Conservation (phyloP, 2,888 invertebrate species). For the Leucozona laternaria region DNA sequence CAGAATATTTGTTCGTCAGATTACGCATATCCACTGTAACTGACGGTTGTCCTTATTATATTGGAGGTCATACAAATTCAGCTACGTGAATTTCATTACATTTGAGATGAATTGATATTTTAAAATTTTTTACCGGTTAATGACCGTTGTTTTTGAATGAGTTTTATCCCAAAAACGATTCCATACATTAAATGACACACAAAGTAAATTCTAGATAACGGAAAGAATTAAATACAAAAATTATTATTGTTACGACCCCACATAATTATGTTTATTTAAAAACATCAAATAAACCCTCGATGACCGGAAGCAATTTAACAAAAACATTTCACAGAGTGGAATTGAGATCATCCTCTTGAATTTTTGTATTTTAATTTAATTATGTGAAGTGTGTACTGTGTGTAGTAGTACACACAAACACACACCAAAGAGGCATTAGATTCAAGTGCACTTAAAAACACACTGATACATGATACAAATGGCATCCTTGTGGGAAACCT, state of each 20-base stretch:
- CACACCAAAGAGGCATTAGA: neutral
- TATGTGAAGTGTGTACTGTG: slow-evolving; percentile 14
- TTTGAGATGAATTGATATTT: too few species aligned
- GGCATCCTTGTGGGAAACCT: slow-evolving; percentile 35
- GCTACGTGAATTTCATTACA: too few species aligned
- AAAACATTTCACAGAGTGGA: neutral
- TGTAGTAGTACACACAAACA: neutral
- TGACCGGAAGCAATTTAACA: slow-evolving; percentile 17
- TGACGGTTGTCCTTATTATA: too few species aligned
- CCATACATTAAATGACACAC: too few species aligned
- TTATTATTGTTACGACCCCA: neutral
- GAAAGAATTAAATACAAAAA: too few species aligned
- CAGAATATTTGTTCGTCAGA: too few species aligned
- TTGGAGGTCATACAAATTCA: too few species aligned
- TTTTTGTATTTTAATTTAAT: slow-evolving; percentile 27
- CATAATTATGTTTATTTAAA: neutral
- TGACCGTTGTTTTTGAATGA: too few species aligned
- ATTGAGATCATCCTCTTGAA: slow-evolving; percentile 11
- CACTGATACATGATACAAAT: slow-evolving; percentile 39
- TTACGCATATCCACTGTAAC: too few species aligned
- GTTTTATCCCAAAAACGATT: too few species aligned
- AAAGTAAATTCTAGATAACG: too few species aligned
- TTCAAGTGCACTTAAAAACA: slow-evolving; percentile 40
- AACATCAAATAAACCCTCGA: neutral
- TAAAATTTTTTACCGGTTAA: too few species aligned